Evolutionary conservation across 53 echinoderm and acorn worm species (phyloP).

Genomic region (Glandiceps talaboti): DNA sequence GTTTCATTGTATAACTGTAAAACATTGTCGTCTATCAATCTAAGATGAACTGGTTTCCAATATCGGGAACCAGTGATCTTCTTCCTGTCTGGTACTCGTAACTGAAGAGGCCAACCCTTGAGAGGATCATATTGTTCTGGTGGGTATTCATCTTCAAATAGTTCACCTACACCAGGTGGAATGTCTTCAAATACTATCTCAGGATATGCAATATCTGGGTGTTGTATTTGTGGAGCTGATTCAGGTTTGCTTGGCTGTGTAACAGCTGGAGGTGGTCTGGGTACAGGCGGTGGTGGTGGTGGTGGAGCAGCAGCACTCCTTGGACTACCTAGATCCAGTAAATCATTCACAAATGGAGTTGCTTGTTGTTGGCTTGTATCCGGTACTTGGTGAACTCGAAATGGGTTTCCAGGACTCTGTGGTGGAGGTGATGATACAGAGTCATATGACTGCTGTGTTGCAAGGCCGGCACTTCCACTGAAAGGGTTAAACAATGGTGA

Average conservation of each 20-base stretch:
- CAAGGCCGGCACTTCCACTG: background rate
- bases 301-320: background rate
- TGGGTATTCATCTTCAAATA: slow-evolving; percentile 65
- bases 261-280: background rate
- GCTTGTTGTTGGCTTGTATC: background rate
- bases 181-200: background rate
- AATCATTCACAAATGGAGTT: background rate
- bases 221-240: background rate
- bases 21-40: slow-evolving; percentile 60
- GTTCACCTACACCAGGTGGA: background rate
- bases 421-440: no score
- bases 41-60: slow-evolving; percentile 71
- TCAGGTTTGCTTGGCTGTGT: background rate
- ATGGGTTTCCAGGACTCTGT: background rate
- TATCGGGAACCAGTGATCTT: slow-evolving; percentile 68
- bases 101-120: slow-evolving; percentile 72
- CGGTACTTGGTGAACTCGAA: background rate
- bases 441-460: background rate
- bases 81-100: slow-evolving; percentile 82
- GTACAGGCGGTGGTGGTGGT: background rate
- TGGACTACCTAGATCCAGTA: background rate
- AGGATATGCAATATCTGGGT: background rate
- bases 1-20: slow-evolving; percentile 48
- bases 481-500: background rate
- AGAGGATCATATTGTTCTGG: slow-evolving; percentile 30